These are phyloP conservation scores for Acronicta leporina DNA, from an alignment of 2,888 invertebrate genomes.

Conservation along the genomic window DNA sequence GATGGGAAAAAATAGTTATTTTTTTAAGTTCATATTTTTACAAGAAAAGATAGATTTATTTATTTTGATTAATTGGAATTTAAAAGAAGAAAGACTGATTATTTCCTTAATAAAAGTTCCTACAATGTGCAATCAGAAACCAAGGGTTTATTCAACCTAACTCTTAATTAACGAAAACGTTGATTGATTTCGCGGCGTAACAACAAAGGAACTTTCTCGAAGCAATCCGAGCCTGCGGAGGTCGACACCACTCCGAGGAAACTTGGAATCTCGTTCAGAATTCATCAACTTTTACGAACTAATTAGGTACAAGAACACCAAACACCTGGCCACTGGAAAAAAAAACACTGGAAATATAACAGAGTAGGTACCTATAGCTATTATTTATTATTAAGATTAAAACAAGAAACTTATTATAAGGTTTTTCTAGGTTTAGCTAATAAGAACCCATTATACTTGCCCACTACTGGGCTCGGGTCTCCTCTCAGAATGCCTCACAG, in stretches of 20 bases:
- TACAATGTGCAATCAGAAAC: too few relatives aligned
- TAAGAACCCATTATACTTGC: too few relatives aligned
- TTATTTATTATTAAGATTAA: constrained; percentile 11
- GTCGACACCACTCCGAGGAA: constrained; percentile 12
- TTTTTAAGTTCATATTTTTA: too few relatives aligned
- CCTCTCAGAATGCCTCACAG: too few relatives aligned
- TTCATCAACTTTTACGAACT: constrained; percentile 47
- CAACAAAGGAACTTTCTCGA: constrained; percentile 45
- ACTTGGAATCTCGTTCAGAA: constrained; percentile 38
- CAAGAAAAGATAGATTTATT: too few relatives aligned
- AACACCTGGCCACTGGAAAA: constrained; percentile 37
- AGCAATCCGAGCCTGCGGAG: constrained; percentile 4
- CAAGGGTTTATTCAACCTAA: too few relatives aligned
- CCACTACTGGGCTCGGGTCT: too few relatives aligned
- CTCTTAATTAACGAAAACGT: constrained; percentile 45
- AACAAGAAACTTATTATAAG: neutral
- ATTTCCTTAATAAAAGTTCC: too few relatives aligned
- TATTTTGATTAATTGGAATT: too few relatives aligned
- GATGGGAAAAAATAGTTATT: too few relatives aligned
- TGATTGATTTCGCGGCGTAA: constrained; percentile 50
- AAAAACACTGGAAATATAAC: constrained; percentile 9
- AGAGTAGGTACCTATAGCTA: neutral
- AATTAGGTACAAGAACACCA: constrained; percentile 32
- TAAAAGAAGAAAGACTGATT: too few relatives aligned
- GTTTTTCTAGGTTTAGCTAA: too few relatives aligned